phyloP scores from a whole-genome alignment of 2,113 vertebrate species.

The Peromyscus polionotus region DNA sequence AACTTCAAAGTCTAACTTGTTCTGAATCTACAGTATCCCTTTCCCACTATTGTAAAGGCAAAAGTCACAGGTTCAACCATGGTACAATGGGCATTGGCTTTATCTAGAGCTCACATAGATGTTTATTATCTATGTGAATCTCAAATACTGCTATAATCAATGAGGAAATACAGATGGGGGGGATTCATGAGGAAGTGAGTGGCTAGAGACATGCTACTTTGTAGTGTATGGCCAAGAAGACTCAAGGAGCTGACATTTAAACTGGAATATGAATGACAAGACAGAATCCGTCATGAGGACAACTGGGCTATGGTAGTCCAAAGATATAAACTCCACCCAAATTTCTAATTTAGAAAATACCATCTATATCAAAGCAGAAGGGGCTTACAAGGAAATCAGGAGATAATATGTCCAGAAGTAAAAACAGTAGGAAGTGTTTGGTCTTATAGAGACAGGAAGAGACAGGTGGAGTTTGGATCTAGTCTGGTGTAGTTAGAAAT shows the following conservation, averaged over 20 bases:
- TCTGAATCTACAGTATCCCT: not conserved
- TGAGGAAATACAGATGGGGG: not conserved
- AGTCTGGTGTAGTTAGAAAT: not conserved
- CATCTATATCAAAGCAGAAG: not conserved
- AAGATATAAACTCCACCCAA: not conserved
- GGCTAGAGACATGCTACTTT: not conserved
- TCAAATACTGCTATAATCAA: not conserved
- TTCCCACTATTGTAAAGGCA: not conserved
- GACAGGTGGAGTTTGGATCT: not conserved
- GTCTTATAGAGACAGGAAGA: not conserved
- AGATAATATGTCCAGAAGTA: accelerated
- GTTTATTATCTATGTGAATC: not conserved
- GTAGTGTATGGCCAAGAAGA: not conserved
- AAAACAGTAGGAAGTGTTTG: not conserved
- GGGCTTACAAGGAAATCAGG: not conserved
- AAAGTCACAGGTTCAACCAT: not conserved
- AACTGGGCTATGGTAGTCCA: not conserved
- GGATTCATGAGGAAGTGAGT: not conserved
- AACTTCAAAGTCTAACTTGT: not conserved
- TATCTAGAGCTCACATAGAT: not conserved
- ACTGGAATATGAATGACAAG: not conserved
- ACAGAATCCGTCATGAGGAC: not conserved
- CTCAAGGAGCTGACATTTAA: not conserved
- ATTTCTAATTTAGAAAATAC: not conserved
- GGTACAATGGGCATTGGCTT: too few relatives aligned